A percentile compares a stretch with the other conserved stretches of the same genome.
Conservation (phyloP, 2,797 vertebrate species). For the Ataeniobius toweri region DNA sequence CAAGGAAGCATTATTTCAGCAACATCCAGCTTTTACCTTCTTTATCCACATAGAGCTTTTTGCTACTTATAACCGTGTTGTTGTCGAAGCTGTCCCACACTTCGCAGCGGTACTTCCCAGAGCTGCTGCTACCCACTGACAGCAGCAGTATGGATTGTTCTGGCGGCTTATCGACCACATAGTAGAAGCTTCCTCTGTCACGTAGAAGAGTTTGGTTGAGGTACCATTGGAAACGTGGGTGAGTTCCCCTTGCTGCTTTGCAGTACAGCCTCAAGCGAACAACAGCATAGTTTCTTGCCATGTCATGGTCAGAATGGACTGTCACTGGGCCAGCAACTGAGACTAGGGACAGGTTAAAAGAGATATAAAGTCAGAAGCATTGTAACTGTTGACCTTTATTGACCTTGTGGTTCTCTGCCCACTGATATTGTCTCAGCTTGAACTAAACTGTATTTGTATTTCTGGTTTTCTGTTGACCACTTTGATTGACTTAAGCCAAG, state of each 20-base stretch:
- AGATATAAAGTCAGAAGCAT: neutral
- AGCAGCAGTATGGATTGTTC: slow-evolving; percentile 46
- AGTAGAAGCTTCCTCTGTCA: slow-evolving; percentile 46
- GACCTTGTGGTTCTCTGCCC: neutral
- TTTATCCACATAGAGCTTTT: slow-evolving; percentile 49
- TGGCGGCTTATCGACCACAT: slow-evolving; percentile 25
- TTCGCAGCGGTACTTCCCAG: slow-evolving; percentile 74
- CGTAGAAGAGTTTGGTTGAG: slow-evolving; percentile 60
- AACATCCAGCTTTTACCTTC: slow-evolving; percentile 55
- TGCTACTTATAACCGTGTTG: slow-evolving; percentile 57
- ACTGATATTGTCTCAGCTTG: neutral
- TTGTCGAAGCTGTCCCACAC: slow-evolving; percentile 72
- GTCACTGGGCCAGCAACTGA: slow-evolving; percentile 63
- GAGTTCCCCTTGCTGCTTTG: slow-evolving; percentile 58
- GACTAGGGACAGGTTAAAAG: slow-evolving; percentile 52
- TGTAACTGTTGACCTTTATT: neutral
- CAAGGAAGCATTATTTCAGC: neutral
- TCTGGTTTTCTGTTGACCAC: neutral
- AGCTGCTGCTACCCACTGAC: slow-evolving; percentile 38
- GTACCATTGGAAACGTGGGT: slow-evolving; percentile 73
- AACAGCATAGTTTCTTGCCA: slow-evolving; percentile 58
- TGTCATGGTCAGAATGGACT: slow-evolving; percentile 33
- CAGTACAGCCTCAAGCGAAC: slow-evolving; percentile 62
- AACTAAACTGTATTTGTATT: neutral
- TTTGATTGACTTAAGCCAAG: neutral